phyloP scores from a whole-genome alignment of 2,113 vertebrate species.

The Petromus typicus region DNA sequence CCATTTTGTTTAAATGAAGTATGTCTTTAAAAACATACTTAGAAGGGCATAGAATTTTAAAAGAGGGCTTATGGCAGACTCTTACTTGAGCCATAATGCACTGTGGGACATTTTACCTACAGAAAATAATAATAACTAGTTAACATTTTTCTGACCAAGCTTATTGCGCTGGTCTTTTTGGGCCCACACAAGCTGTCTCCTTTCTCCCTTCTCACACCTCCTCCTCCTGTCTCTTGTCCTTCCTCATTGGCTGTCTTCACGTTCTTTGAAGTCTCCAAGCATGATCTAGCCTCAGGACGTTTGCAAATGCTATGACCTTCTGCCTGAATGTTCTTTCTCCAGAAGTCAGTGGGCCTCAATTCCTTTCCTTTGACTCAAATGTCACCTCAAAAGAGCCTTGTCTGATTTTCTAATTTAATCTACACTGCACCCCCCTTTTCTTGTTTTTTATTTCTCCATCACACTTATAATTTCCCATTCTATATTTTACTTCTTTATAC shows the following conservation, averaged over 20 bases:
- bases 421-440: neutral
- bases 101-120: conserved; percentile 37
- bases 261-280: conserved; percentile 7
- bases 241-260: neutral
- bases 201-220: neutral
- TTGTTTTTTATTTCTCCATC: neutral
- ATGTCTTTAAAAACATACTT: conserved; percentile 77
- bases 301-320: neutral
- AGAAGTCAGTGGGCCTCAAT: neutral
- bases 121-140: conserved; percentile 2
- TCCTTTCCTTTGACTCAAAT: neutral
- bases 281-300: neutral
- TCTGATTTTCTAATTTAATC: neutral
- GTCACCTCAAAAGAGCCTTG: neutral
- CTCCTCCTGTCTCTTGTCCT: neutral
- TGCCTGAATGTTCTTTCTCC: neutral
- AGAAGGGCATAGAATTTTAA: conserved; percentile 79
- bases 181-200: neutral
- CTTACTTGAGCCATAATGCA: conserved; percentile 30
- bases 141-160: neutral
- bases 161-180: neutral
- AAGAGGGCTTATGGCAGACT: conserved; percentile 53
- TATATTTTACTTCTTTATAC: conserved; percentile 25
- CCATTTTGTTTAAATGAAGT: conserved; percentile 80
- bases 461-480: neutral